Conservation (phyloP, 2,797 vertebrate species). For the Cuculus canorus region DNA sequence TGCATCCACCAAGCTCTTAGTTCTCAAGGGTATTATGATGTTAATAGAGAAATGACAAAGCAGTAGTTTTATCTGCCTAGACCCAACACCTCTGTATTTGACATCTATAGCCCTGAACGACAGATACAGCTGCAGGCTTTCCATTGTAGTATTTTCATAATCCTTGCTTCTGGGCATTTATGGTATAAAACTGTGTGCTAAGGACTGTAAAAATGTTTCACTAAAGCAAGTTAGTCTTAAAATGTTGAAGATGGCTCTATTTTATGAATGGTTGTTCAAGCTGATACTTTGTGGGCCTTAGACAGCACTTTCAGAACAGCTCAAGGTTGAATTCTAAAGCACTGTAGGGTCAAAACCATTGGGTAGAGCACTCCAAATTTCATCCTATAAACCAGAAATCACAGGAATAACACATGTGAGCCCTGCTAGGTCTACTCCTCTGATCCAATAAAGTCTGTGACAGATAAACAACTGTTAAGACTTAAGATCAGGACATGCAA, state of each 20-base stretch:
- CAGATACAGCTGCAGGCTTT: constrained; percentile 37
- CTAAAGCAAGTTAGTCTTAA: not conserved
- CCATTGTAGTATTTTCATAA: constrained; percentile 34
- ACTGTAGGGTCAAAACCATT: not conserved
- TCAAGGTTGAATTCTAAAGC: not conserved
- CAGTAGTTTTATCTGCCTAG: constrained; percentile 35
- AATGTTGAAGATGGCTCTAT: not conserved
- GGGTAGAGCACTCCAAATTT: not conserved
- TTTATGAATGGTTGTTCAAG: not conserved
- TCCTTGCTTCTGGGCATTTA: constrained; percentile 17
- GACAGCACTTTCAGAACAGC: not conserved
- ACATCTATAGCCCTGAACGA: constrained; percentile 42
- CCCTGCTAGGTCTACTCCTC: not conserved
- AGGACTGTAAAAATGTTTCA: not conserved
- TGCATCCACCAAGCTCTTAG: constrained; percentile 28
- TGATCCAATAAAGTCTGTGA: not conserved
- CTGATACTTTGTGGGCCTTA: not conserved
- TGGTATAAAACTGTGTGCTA: not conserved
- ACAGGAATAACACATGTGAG: not conserved
- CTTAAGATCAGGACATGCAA: not conserved
- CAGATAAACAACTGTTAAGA: not conserved
- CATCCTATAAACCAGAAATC: not conserved
- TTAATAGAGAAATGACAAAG: constrained; percentile 62
- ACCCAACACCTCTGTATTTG: constrained; percentile 30
- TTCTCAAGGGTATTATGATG: constrained; percentile 54